A percentile compares a stretch with the other conserved stretches of the same genome.
Conservation (phyloP, 2,797 vertebrate species). For the Gymnopithys bicolor region DNA sequence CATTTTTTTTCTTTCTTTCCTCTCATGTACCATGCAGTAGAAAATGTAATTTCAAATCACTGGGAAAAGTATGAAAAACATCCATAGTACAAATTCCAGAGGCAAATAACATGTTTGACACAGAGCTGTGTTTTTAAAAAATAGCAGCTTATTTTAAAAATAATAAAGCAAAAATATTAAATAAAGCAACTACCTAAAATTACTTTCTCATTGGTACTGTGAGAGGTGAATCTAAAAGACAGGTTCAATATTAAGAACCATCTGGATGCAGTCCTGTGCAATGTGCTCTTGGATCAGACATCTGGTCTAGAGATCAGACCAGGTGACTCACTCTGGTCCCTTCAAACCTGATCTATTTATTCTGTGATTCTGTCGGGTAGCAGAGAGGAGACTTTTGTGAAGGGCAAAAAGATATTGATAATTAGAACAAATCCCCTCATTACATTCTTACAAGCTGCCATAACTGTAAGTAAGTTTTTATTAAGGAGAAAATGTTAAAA, state of each 20-base stretch:
- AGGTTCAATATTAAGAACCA: background rate
- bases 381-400: background rate
- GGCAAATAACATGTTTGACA: background rate
- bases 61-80: conserved; percentile 22
- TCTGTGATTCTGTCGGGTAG: background rate
- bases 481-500: background rate
- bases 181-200: background rate
- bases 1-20: conserved; percentile 3
- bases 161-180: background rate
- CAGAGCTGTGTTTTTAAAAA: background rate
- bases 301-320: background rate
- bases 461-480: background rate
- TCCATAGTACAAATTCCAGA: background rate
- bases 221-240: background rate
- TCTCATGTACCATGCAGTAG: background rate
- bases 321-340: background rate
- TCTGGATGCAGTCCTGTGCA: rapidly evolving
- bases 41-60: conserved; percentile 12
- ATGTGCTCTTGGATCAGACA: background rate
- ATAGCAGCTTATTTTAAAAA: background rate
- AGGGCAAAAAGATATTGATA: background rate
- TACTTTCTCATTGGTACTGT: background rate
- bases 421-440: background rate
- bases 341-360: background rate
- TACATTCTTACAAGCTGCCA: background rate